Base-by-base conservation (phyloP, 2,888 invertebrate genomes). In the Polydrusus pterygomalis region DNA sequence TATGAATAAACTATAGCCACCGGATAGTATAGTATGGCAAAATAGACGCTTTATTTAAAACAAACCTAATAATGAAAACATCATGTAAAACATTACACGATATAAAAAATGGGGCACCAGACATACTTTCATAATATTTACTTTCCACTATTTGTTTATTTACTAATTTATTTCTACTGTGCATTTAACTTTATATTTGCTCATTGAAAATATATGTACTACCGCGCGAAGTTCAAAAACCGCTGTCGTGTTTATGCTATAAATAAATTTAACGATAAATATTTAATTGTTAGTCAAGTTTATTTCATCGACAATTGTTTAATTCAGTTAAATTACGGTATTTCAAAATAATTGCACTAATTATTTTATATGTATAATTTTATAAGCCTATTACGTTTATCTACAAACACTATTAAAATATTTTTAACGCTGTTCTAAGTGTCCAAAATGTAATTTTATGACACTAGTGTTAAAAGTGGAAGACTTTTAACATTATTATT, bases 161-260 rank as follows among this genome's bases (percentile, higher is more conserved):
- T 63, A 47, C 30, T 47, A 47, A 63, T 63, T 20, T n/a, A 63
- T 63, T 63, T 63, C 45, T 30, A 63, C 63, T 30, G 45, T 47
- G 3, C 1, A n/a, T 34, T 34, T 56, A n/a, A 56, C 34, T 15
- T 56, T 56, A 56, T 56, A 56, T 56, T 34, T 56, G 56, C 56
- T 56, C 13, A 30, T 56, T 56, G 13, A 15, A 56, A 56, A 34
- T 34, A n/a, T n/a, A n/a, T n/a, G 0, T 11, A 34, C 15, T 34
- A 56, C 34, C 34, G 2, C 15, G 34, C n/a, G 34, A 56, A 56
- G 56, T 30, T 56, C 56, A 56, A 56, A 56, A 56, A 56, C 56
- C 56, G 56, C 56, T 30, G 34, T 25, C 13, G 54, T 54, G 17
- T 8, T n/a, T 43, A 6, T 6, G 43, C 34, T 56, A 34, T 56